Conservation (phyloP, 2,113 vertebrate species). For the Ptilonorhynchus violaceus region DNA sequence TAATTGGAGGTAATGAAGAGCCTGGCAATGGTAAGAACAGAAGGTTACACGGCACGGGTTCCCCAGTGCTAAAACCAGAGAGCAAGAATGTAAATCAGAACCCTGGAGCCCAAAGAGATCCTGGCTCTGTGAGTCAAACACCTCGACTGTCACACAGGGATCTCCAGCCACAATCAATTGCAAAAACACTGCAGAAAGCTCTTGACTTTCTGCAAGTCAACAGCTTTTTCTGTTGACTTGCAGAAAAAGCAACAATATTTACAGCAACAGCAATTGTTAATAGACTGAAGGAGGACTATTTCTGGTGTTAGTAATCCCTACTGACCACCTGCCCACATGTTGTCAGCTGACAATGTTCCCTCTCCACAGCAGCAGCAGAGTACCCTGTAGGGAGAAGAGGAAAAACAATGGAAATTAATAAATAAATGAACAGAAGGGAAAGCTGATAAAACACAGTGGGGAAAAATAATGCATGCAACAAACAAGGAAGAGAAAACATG, state of each 20-base stretch:
- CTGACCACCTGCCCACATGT: not conserved
- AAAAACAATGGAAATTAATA: not conserved
- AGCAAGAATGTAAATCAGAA: not conserved
- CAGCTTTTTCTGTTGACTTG: not conserved
- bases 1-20: not conserved
- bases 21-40: not conserved
- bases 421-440: not conserved
- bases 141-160: not conserved
- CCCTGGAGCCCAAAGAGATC: not conserved
- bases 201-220: too few species aligned
- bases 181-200: too few species aligned
- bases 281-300: not conserved
- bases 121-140: not conserved
- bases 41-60: not conserved
- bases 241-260: not conserved
- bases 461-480: not conserved
- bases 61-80: rapidly evolving
- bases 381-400: not conserved
- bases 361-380: not conserved
- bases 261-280: not conserved
- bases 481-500: not conserved
- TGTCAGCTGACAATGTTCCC: not conserved
- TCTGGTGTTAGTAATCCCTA: not conserved
- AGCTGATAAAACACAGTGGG: not conserved
- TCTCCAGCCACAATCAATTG: not conserved